phyloP scores from a whole-genome alignment of 2,797 vertebrate species.

The Melanotaenia trifasciata region DNA sequence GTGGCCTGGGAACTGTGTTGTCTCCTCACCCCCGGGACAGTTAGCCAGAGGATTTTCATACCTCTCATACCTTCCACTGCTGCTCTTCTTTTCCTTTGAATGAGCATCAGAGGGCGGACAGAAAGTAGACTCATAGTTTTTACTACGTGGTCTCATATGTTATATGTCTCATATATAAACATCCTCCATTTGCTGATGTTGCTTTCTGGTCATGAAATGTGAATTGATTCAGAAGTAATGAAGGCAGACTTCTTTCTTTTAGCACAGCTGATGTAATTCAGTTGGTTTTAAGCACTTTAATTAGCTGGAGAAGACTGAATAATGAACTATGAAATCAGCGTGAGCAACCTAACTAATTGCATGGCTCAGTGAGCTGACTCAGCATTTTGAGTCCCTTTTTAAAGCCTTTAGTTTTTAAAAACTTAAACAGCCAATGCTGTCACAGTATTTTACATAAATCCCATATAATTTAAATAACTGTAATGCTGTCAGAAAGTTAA shows the following conservation, averaged over 20 bases:
- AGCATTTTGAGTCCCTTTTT: background rate
- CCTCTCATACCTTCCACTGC: conserved; percentile 54
- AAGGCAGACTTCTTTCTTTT: conserved; percentile 4
- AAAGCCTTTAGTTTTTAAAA: background rate
- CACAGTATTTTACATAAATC: background rate
- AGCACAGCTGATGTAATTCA: background rate
- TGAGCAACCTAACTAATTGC: background rate
- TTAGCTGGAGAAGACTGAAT: background rate
- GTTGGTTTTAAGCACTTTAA: background rate
- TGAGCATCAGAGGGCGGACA: conserved; percentile 2
- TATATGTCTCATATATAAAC: background rate
- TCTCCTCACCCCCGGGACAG: conserved; percentile 55
- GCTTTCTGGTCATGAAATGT: conserved; percentile 9
- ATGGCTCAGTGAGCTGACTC: background rate
- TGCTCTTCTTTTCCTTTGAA: conserved; percentile 21
- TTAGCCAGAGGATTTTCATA: conserved; percentile 62
- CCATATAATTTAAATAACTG: background rate
- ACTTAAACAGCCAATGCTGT: background rate
- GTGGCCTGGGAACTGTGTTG: conserved; percentile 52
- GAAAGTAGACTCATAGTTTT: conserved; percentile 11
- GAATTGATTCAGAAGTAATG: conserved; percentile 9
- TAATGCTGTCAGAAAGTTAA: background rate
- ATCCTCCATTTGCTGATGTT: conserved; percentile 5
- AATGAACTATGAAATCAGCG: background rate
- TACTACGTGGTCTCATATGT: background rate